phyloP scores from a whole-genome alignment of 2,888 invertebrate genomes.

The Dichetophora obliterata region DNA sequence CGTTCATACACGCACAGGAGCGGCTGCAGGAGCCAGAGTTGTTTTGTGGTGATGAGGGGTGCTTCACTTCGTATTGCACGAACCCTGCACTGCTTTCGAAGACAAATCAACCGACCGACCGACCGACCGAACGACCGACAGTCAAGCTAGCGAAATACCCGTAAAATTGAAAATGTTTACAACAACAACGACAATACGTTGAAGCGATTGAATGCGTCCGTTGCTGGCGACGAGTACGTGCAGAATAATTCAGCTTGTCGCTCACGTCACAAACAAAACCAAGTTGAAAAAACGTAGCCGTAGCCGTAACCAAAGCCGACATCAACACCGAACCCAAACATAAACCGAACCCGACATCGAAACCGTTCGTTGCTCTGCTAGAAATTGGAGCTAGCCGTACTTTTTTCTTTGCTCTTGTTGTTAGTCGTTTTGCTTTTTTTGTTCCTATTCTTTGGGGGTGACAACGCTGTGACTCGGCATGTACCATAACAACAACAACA shows the following conservation, averaged over 20 bases:
- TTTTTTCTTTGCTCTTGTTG: slow-evolving; percentile 11
- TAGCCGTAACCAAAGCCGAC: slow-evolving; percentile 49
- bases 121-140: slow-evolving; percentile 31
- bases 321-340: slow-evolving; percentile 9
- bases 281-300: slow-evolving; percentile 60
- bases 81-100: slow-evolving; percentile 1
- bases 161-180: slow-evolving; percentile 15
- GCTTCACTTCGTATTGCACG: slow-evolving; percentile 14
- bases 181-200: slow-evolving; percentile 45
- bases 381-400: slow-evolving; percentile 25
- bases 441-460: slow-evolving; percentile 55
- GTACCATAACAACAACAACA: slow-evolving; percentile 50
- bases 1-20: slow-evolving; percentile 49
- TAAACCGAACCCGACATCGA: slow-evolving; percentile 14
- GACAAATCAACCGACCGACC: slow-evolving; percentile 20
- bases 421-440: neutral
- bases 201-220: slow-evolving; percentile 61
- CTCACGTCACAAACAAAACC: slow-evolving; percentile 71
- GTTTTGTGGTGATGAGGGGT: neutral
- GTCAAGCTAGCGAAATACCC: neutral
- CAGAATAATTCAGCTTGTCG: slow-evolving; percentile 69
- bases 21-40: neutral
- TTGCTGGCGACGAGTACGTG: slow-evolving; percentile 69
- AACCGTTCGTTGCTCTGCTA: slow-evolving; percentile 23
- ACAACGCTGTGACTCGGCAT: slow-evolving; percentile 61